Percentiles rank a stretch among this genome's conserved stretches.
Evolutionary conservation across 2,113 vertebrate genomes (phyloP).

Genomic region (Balaenoptera acutorostrata): DNA sequence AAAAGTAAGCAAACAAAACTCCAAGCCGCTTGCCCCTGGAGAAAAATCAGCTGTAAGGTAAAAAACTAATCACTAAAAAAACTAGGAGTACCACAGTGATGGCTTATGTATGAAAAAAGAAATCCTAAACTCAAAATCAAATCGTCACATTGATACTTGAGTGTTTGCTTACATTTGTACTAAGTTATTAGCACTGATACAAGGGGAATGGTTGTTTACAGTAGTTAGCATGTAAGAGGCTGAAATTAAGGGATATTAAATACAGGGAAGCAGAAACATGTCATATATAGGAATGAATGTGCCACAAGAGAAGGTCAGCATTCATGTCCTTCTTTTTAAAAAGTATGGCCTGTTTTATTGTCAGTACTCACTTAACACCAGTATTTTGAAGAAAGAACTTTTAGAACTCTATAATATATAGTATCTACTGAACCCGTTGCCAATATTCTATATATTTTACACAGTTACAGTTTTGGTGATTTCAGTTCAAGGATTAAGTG

Average conservation of each 20-base stretch:
- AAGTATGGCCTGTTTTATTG: background rate
- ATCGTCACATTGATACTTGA: background rate
- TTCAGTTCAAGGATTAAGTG: background rate
- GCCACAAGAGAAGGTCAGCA: background rate
- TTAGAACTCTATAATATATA: background rate
- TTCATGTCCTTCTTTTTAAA: background rate
- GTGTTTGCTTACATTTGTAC: conserved; percentile 13
- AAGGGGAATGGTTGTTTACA: background rate
- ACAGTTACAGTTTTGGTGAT: background rate
- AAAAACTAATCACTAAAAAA: background rate
- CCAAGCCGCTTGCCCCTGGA: background rate
- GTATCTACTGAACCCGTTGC: background rate
- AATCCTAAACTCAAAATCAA: background rate
- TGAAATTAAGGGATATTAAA: conserved; percentile 30
- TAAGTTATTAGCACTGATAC: background rate
- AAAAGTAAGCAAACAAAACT: background rate
- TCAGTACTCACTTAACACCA: background rate
- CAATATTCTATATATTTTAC: background rate
- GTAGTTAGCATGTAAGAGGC: background rate
- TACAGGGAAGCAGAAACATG: background rate
- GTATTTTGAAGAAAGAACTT: conserved; percentile 1
- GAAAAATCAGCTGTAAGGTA: background rate
- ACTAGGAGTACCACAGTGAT: background rate
- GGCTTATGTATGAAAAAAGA: background rate
- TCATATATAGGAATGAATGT: background rate